Evolutionary conservation across 1,140 invertebrate genomes (phyloP), one percentile per base, ranked within the genome.

Genomic region (Tetramorium parvispinum): DNA sequence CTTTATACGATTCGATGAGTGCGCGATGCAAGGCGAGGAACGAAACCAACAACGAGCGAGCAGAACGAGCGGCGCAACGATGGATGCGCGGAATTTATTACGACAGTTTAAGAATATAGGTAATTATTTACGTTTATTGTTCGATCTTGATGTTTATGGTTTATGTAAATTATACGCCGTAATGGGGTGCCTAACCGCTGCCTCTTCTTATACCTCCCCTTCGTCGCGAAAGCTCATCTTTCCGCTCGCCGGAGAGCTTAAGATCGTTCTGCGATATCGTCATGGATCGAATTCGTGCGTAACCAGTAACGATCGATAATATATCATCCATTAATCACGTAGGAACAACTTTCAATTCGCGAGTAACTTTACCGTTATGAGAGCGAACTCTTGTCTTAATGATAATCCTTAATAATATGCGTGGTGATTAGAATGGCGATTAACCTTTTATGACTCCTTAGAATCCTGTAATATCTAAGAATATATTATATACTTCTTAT

Each of bases 81-180:
- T 86, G 86, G 85, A 92, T 90, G 61, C 63, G 78, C 66, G 63
- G 77, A 89, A 92, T 92, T 92, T 92, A 92, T 92, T 91, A 91
- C 59, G 91, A 92, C 91, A 88, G 91, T 92, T 91, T 90, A 92
- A 92, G 89, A 90, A 92, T 92, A 88, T 85, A 90, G 88, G 85
- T 92, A 92, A 92, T 92, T 90, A 92, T 92, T 92, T 92, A 92
- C 89, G 86, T 92, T 92, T 91, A 91, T 92, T 89, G 91, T 92
- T 88, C 90, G 76, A 92, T 90, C 79, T 40, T 90, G 88, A 92
- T 91, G 86, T 92, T 92, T 92, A 92, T 91, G 85, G 88, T 91
- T 90, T 92, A 92, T 92, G 91, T 88, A 92, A 92, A 92, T 92
- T 90, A 91, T 89, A 85, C 76, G 75, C 55, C 63, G n/a, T 87